phyloP scores from a whole-genome alignment of 2,113 vertebrate species.

The Cyprinus carpio region DNA sequence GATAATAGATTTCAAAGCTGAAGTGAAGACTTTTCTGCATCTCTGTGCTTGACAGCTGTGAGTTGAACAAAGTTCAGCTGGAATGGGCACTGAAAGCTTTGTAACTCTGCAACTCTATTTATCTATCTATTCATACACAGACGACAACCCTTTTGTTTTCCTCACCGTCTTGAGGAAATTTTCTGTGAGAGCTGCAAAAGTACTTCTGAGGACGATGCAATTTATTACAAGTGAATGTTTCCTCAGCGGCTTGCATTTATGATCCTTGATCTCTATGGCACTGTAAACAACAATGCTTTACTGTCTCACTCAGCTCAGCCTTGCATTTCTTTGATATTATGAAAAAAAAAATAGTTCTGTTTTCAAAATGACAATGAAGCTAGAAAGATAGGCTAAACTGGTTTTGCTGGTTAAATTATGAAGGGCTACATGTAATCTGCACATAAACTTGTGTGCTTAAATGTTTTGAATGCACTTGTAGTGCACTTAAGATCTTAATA shows the following conservation, averaged over 20 bases:
- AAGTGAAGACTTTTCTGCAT: constrained; percentile 9
- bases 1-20: constrained; percentile 29
- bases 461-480: not conserved
- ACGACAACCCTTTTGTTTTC: constrained; percentile 37
- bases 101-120: constrained; percentile 51
- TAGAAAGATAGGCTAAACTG: not conserved
- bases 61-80: constrained; percentile 39
- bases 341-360: not conserved
- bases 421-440: too few species aligned
- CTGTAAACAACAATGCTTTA: not conserved
- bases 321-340: not conserved
- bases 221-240: not conserved
- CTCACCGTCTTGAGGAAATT: constrained; percentile 20
- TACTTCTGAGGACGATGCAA: constrained; percentile 45
- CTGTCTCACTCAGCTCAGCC: not conserved
- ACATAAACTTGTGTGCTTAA: not conserved
- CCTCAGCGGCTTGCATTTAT: not conserved
- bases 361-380: not conserved
- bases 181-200: constrained; percentile 36
- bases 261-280: not conserved
- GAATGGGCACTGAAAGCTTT: constrained; percentile 52
- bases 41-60: constrained; percentile 45
- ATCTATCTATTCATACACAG: constrained; percentile 35
- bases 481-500: not conserved
- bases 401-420: not conserved